These are phyloP conservation scores for Fabriciana adippe DNA, from an alignment of 2,888 invertebrate genomes.

Conservation along the genomic window DNA sequence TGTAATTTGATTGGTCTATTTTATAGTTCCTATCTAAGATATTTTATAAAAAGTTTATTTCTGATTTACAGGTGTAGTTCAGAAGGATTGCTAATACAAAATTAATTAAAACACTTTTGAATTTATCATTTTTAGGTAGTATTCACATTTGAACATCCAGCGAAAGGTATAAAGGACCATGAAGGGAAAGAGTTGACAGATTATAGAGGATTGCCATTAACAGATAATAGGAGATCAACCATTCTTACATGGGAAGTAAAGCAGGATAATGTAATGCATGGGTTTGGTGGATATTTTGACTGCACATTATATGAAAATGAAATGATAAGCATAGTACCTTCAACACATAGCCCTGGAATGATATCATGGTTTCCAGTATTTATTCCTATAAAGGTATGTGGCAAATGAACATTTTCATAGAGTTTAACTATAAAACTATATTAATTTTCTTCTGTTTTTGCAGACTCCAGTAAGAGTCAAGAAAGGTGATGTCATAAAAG, in stretches of 20 bases:
- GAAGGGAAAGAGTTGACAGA: slow-evolving; percentile 84
- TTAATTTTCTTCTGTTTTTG: slow-evolving; percentile 35
- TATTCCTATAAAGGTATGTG: slow-evolving; percentile 91
- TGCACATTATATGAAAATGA: slow-evolving; percentile 92
- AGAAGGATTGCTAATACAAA: not conserved
- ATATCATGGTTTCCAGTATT: slow-evolving; percentile 99
- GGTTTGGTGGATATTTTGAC: slow-evolving; percentile 98
- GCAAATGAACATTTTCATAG: not conserved
- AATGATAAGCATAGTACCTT: slow-evolving; percentile 93
- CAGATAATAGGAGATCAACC: slow-evolving; percentile 88
- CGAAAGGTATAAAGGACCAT: slow-evolving; percentile 86
- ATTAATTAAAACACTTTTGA: not conserved
- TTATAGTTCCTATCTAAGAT: no score
- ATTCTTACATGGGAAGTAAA: slow-evolving; percentile 85
- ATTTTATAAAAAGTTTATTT: not conserved
- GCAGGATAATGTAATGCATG: slow-evolving; percentile 92
- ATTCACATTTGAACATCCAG: slow-evolving; percentile 96
- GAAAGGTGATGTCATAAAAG: slow-evolving; percentile 86
- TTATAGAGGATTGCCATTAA: slow-evolving; percentile 86
- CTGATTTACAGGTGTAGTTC: no score
- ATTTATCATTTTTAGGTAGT: slow-evolving; percentile 75
- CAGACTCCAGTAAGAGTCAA: slow-evolving; percentile 89
- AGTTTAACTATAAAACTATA: not conserved
- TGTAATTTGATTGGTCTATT: no score
- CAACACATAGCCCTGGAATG: slow-evolving; percentile 94